Evolutionary conservation across 1,140 invertebrate species (phyloP).

Genomic region (Brachionus rubens): DNA sequence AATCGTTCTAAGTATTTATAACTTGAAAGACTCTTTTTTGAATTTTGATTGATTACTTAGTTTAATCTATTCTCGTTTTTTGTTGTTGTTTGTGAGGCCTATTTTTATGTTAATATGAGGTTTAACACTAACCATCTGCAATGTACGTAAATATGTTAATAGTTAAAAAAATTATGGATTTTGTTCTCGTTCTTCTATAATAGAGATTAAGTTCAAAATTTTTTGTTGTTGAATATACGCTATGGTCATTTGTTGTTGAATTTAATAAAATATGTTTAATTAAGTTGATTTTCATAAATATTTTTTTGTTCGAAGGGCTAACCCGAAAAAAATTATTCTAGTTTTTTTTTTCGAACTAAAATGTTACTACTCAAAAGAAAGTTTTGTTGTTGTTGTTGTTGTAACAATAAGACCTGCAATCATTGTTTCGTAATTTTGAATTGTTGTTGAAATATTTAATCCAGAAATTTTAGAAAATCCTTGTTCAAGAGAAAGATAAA

Average conservation of each 20-base stretch:
- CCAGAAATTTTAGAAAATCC: too few species aligned
- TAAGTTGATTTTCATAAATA: conserved; percentile 28
- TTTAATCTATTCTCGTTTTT: not conserved
- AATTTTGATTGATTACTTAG: too few species aligned
- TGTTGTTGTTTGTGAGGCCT: too few species aligned
- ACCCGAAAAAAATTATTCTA: conserved; percentile 32
- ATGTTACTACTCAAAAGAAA: not conserved
- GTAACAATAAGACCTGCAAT: too few species aligned
- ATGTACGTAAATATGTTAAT: conserved; percentile 33
- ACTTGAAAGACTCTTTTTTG: too few species aligned
- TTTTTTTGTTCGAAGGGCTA: conserved; percentile 14
- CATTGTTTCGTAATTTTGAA: too few species aligned
- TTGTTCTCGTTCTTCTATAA: not conserved
- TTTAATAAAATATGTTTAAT: conserved; percentile 25
- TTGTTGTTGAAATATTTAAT: too few species aligned
- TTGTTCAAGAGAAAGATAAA: too few species aligned
- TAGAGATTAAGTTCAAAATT: conserved; percentile 23
- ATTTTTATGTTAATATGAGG: conserved; percentile 37
- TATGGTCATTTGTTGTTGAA: conserved; percentile 18
- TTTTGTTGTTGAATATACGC: too few species aligned
- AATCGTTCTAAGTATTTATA: too few species aligned
- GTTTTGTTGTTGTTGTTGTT: too few species aligned
- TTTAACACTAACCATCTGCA: conserved; percentile 36
- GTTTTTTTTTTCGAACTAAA: conserved; percentile 7
- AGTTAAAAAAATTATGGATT: conserved; percentile 31